phyloP scores from a whole-genome alignment of 2,888 invertebrate genomes.

The Acrocyrtus sp. region DNA sequence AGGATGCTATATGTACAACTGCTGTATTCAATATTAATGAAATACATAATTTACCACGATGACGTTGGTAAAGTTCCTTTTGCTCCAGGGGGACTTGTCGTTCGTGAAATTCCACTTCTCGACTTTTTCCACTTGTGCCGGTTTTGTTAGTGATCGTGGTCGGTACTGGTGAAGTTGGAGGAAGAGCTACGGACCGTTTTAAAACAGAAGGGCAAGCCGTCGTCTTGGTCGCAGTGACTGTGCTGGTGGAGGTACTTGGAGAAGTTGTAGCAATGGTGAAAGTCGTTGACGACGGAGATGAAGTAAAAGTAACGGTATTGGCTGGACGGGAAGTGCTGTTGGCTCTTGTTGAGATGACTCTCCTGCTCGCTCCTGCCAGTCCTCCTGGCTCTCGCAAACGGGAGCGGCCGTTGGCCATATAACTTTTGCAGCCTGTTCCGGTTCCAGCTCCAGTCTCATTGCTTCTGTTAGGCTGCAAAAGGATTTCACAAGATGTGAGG shows the following conservation, averaged over 20 bases:
- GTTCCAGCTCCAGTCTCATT: slow-evolving; percentile 3
- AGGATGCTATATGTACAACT: slow-evolving; percentile 7
- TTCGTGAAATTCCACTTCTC: slow-evolving; percentile 28
- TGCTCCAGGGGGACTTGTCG: slow-evolving; percentile 51
- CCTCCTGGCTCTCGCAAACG: slow-evolving; percentile 7
- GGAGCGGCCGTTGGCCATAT: slow-evolving; percentile 39
- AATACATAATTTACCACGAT: slow-evolving; percentile 61
- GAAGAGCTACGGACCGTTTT: slow-evolving; percentile 16
- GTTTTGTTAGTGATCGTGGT: neutral
- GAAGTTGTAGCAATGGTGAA: too few species aligned
- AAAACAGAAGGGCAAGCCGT: neutral
- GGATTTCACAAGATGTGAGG: slow-evolving; percentile 30
- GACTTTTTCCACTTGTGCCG: slow-evolving; percentile 31
- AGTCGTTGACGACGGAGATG: slow-evolving; percentile 8
- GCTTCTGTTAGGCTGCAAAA: slow-evolving; percentile 40
- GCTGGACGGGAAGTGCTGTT: neutral
- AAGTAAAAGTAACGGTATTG: neutral
- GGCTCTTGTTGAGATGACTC: slow-evolving; percentile 15
- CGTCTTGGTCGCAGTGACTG: slow-evolving; percentile 6
- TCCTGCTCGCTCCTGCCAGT: slow-evolving; percentile 8
- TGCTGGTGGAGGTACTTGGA: slow-evolving; percentile 18
- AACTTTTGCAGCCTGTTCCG: slow-evolving; percentile 15
- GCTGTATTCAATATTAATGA: slow-evolving; percentile 61
- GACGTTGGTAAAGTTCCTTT: slow-evolving; percentile 55
- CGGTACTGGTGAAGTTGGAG: slow-evolving; percentile 14